Evolutionary conservation across 2,113 vertebrate genomes (phyloP).

Genomic region (Paradoxurus hermaphroditus): DNA sequence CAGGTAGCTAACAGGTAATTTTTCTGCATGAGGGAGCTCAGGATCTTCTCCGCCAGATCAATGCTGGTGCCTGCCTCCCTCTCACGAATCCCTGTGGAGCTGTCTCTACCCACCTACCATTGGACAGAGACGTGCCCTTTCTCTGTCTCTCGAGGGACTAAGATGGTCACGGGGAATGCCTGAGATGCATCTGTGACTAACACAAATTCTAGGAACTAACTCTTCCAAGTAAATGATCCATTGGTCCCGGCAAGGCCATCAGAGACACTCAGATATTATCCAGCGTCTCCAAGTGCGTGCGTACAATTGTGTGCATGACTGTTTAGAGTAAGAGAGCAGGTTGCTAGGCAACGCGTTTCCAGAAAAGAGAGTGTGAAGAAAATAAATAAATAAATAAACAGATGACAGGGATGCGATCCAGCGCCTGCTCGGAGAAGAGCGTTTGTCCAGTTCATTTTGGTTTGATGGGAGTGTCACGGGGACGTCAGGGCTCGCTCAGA

Average conservation of each 20-base stretch:
- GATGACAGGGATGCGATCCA: conserved; percentile 77
- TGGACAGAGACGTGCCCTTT: not conserved
- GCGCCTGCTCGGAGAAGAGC: conserved; percentile 79
- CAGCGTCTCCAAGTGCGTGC: conserved; percentile 56
- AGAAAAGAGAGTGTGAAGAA: conserved; percentile 75
- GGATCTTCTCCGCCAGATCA: not conserved
- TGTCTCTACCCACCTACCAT: not conserved
- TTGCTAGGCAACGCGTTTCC: conserved; percentile 81
- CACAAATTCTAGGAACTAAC: conserved; percentile 80
- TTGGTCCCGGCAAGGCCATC: conserved; percentile 77
- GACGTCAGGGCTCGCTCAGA: conserved; percentile 77
- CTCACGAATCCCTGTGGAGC: not conserved
- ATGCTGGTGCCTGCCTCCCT: not conserved
- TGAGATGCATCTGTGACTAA: conserved; percentile 71
- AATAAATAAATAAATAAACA: conserved; percentile 75
- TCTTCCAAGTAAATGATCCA: conserved; percentile 79
- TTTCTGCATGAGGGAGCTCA: not conserved
- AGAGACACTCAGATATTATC: conserved; percentile 78
- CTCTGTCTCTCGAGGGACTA: not conserved
- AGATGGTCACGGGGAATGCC: not conserved
- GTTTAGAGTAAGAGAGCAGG: conserved; percentile 79
- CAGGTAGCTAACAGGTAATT: not conserved
- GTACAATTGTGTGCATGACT: conserved; percentile 41
- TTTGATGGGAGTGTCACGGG: conserved; percentile 73
- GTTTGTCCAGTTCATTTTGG: conserved; percentile 70